These are phyloP conservation scores for Chrysocyon brachyurus DNA, from an alignment of 2,797 vertebrate genomes.

Conservation along the genomic window DNA sequence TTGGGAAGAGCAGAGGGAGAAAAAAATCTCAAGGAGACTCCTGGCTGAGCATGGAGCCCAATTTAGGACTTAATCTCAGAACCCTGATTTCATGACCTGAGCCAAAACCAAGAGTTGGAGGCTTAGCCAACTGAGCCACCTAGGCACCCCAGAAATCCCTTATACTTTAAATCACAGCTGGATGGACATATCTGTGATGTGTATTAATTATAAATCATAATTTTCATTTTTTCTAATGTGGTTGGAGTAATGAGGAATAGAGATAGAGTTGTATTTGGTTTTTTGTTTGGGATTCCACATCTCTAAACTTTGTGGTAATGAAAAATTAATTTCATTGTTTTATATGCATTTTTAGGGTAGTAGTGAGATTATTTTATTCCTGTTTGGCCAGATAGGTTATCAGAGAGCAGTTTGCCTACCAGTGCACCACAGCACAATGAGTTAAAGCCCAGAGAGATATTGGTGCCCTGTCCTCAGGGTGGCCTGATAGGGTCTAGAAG, in stretches of 20 bases:
- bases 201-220: neutral
- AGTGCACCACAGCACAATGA: neutral
- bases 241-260: neutral
- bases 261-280: neutral
- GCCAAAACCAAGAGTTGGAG: neutral
- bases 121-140: neutral
- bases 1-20: neutral
- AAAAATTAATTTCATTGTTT: neutral
- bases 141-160: neutral
- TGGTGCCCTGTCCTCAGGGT: neutral
- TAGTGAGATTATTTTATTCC: neutral
- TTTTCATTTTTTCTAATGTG: constrained; percentile 24
- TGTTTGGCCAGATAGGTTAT: neutral
- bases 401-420: neutral
- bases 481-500: neutral
- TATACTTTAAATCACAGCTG: neutral
- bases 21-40: neutral
- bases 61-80: too few relatives aligned
- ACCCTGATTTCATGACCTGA: neutral
- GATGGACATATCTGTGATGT: neutral
- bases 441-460: too few relatives aligned
- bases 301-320: neutral
- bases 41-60: neutral
- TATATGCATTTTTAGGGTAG: neutral
- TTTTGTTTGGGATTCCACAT: neutral